Evolutionary conservation across 1,140 invertebrate species (phyloP).

Genomic region (Chymomyza costata): DNA sequence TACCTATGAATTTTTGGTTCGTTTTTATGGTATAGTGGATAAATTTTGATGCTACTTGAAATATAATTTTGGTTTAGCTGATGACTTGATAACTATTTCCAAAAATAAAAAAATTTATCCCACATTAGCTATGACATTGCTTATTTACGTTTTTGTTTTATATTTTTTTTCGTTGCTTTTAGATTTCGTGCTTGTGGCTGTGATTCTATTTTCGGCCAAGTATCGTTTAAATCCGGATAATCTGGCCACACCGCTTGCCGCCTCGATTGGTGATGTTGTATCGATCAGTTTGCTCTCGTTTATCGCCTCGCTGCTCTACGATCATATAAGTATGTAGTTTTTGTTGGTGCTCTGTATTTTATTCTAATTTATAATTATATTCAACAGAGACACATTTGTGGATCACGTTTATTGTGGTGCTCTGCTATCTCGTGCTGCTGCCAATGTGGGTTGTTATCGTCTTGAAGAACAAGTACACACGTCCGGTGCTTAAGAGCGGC

Average conservation of each 20-base stretch:
- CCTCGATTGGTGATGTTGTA: conserved; percentile 95
- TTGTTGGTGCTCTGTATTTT: conserved; percentile 10
- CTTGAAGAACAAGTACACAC: conserved; percentile 86
- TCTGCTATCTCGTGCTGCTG: conserved; percentile 82
- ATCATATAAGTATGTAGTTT: conserved; percentile 77
- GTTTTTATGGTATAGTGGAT: too few relatives aligned
- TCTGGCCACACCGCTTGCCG: conserved; percentile 95
- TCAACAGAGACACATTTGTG: conserved; percentile 79
- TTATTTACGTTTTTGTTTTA: background rate
- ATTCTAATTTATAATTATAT: background rate
- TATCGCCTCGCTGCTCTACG: conserved; percentile 84
- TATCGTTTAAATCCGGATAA: conserved; percentile 96
- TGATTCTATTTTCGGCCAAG: conserved; percentile 86
- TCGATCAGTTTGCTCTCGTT: conserved; percentile 88
- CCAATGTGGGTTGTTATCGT: conserved; percentile 88
- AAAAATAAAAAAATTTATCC: too few relatives aligned
- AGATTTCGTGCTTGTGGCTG: conserved; percentile 92
- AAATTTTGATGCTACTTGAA: too few relatives aligned
- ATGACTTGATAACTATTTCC: too few relatives aligned
- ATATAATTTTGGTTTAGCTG: too few relatives aligned
- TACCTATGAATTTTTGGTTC: too few relatives aligned
- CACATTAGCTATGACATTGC: conserved; percentile 5
- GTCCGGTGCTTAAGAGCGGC: conserved; percentile 85
- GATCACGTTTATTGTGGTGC: conserved; percentile 81
- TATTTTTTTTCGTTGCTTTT: conserved; percentile 55